A percentile compares a stretch with the other conserved stretches of the same genome.
These are phyloP conservation scores for Bicyclus anynana DNA, from an alignment of 1,140 invertebrate species.

Conservation along the genomic window DNA sequence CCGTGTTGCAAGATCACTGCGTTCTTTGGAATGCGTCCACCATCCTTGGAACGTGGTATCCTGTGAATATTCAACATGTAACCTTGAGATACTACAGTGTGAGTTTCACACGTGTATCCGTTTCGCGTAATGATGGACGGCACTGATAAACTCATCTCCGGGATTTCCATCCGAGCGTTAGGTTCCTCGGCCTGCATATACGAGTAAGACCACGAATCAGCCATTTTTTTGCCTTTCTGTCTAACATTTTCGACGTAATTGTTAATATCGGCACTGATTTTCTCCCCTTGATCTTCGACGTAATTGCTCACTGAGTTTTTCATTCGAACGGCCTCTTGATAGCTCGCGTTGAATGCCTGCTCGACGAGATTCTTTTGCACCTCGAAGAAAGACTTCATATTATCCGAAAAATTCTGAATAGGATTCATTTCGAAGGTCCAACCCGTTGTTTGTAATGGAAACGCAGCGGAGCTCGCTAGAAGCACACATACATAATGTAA, in stretches of 20 bases:
- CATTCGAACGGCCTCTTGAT: conserved; percentile 42
- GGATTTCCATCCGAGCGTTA: conserved; percentile 36
- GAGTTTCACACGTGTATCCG: conserved; percentile 84
- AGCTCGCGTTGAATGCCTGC: conserved; percentile 38
- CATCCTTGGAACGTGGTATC: conserved; percentile 76
- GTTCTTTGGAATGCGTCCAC: conserved; percentile 27
- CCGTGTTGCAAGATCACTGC: conserved; percentile 87
- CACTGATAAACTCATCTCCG: conserved; percentile 59
- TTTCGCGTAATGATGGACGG: conserved; percentile 79
- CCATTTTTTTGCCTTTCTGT: conserved; percentile 39
- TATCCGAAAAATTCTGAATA: conserved; percentile 27
- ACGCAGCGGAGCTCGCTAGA: neutral
- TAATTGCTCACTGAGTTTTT: conserved; percentile 40
- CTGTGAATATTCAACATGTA: conserved; percentile 85
- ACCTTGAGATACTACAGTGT: conserved; percentile 83
- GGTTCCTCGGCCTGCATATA: conserved; percentile 41
- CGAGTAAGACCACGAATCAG: conserved; percentile 41
- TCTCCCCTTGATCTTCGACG: conserved; percentile 44
- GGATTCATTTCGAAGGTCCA: conserved; percentile 1
- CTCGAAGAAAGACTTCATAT: conserved; percentile 47
- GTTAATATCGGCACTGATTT: conserved; percentile 36
- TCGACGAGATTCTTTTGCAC: conserved; percentile 44
- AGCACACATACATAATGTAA: conserved; percentile 13
- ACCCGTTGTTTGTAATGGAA: neutral
- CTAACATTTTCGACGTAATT: conserved; percentile 50